Percentiles rank a stretch among this genome's conserved stretches.
Evolutionary conservation across 2,888 invertebrate species (phyloP).

Genomic region (Rugalucina vietnamica): DNA sequence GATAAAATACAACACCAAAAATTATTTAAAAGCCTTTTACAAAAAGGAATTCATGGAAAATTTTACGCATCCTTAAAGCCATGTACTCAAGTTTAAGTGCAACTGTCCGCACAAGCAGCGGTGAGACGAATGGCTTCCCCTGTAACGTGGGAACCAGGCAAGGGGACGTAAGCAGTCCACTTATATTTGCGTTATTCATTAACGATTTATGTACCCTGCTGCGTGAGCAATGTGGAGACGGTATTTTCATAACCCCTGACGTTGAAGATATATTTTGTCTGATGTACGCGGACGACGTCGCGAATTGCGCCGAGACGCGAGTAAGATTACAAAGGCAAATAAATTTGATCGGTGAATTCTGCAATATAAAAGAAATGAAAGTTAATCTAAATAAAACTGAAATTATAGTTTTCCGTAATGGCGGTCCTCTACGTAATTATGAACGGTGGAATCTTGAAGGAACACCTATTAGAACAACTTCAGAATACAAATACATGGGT

Average conservation of each 20-base stretch:
- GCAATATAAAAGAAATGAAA: background rate
- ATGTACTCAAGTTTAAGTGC: background rate
- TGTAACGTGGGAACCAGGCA: conserved; percentile 3
- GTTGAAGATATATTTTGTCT: conserved; percentile 9
- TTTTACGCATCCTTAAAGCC: background rate
- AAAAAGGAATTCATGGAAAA: conserved; percentile 28
- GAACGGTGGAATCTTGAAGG: background rate
- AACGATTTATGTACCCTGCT: conserved; percentile 9
- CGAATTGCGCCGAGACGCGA: conserved; percentile 4
- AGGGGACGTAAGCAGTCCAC: conserved; percentile 2
- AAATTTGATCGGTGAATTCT: background rate
- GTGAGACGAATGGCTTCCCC: background rate
- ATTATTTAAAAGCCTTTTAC: conserved; percentile 26
- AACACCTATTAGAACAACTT: background rate
- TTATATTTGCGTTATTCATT: conserved; percentile 1
- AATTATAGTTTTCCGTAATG: background rate
- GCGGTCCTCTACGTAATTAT: background rate
- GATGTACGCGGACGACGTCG: too few relatives aligned
- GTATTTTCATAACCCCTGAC: conserved; percentile 3
- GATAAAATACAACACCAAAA: conserved; percentile 27
- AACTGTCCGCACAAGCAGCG: conserved; percentile 5
- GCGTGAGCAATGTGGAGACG: background rate
- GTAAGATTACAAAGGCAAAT: background rate
- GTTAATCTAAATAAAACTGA: background rate
- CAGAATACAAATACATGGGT: conserved; percentile 13